Evolutionary conservation across 1,140 invertebrate species (phyloP), one percentile per base, ranked within the genome.

Genomic region (Drosophila auraria): DNA sequence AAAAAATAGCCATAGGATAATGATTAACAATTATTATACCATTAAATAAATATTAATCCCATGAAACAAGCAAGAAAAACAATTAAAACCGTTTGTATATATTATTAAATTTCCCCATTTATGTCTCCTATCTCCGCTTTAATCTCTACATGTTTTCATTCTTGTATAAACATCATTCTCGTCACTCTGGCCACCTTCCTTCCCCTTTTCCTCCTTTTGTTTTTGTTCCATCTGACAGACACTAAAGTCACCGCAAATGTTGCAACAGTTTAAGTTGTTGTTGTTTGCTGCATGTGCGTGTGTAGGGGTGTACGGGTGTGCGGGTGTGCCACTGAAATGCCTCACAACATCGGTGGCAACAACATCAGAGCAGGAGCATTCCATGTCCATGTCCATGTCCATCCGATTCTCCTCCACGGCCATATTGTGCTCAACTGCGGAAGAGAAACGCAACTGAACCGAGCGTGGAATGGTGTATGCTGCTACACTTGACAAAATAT

Each of bases 241-340:
- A 59, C 53, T 45, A 63, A 64, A 81, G 58, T 82, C 66, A 63
- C 74, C 68, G 59, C 74, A 82, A 78, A 61, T 83, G 71, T 78
- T 75, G 80, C 75, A 75, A 70, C 62, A 78, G 75, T 78, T 81
- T 47, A 45, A 17, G 47, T 58, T 65, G 38, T 50, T 76, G 71
- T n/a, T 40, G 49, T n/a, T 38, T 38, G 50, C 23, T 36, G 53
- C 54, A 33, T 47, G 27, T 38, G 20, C 17, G 53, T 38, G 20
- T 54, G n/a, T 4, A 33, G 33, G 38, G 45, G 23, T 54, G 47
- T 44, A 12, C 20, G n/a, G 45, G 57, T 60, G 42, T 59, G 42
- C 65, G 72, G 47, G 49, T 47, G 69, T 47, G 50, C 50, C 80
- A 78, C 63, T 78, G 51, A 64, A 78, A 80, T 72, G 62, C 77